Percentiles rank a stretch among this genome's conserved stretches.
phyloP scores from a whole-genome alignment of 2,113 vertebrate genomes.

The Oncorhynchus masou region DNA sequence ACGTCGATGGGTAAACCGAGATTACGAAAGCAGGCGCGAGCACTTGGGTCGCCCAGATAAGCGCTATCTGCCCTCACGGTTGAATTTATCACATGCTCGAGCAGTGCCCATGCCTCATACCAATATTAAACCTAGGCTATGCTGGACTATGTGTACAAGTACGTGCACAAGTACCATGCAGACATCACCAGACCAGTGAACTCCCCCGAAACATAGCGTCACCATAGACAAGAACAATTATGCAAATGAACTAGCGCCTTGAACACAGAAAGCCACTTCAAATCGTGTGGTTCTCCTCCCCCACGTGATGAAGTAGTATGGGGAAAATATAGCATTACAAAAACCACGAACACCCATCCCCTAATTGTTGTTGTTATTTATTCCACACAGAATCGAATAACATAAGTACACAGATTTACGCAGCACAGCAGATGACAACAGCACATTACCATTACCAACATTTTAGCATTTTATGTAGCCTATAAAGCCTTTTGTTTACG shows the following conservation, averaged over 20 bases:
- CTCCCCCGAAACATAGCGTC: constrained; percentile 85
- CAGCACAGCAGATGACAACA: constrained; percentile 32
- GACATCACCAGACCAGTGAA: constrained; percentile 65
- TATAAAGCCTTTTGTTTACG: constrained; percentile 22
- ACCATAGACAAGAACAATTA: constrained; percentile 95
- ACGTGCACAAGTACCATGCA: constrained; percentile 77
- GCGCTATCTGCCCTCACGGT: constrained; percentile 73
- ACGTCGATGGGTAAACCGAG: constrained; percentile 75
- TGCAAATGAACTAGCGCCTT: constrained; percentile 87
- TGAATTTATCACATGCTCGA: constrained; percentile 72
- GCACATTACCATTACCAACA: constrained; percentile 55
- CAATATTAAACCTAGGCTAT: constrained; percentile 78
- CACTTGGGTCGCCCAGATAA: constrained; percentile 76
- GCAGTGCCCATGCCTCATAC: constrained; percentile 82
- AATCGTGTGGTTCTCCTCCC: constrained; percentile 70
- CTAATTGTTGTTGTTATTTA: constrained; percentile 45
- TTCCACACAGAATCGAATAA: constrained; percentile 28
- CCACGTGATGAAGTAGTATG: constrained; percentile 55
- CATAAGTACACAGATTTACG: constrained; percentile 5
- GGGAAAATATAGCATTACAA: constrained; percentile 34
- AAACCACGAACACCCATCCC: constrained; percentile 19
- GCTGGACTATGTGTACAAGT: constrained; percentile 70
- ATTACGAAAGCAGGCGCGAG: constrained; percentile 72
- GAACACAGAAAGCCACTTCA: constrained; percentile 79
- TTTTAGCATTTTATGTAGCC: not conserved